Conservation (phyloP, 2,888 invertebrate genomes). For the Tachina fera region DNA sequence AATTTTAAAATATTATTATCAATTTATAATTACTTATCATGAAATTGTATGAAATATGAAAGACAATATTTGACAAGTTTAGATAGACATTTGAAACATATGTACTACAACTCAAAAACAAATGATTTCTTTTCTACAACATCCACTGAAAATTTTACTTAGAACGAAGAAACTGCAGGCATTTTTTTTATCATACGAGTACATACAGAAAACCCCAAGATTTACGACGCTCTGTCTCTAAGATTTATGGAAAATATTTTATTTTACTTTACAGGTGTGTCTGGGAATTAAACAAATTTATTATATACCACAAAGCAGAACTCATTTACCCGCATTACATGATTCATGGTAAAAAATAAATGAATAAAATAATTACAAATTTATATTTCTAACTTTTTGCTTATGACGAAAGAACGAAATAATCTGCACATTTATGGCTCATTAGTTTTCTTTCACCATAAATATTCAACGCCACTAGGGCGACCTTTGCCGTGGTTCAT, state of each 20-base stretch:
- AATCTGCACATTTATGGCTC: slow-evolving; percentile 45
- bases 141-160: neutral
- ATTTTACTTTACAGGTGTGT: slow-evolving; percentile 21
- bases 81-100: too few relatives aligned
- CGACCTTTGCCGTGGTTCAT: slow-evolving; percentile 39
- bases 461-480: neutral
- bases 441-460: slow-evolving; percentile 28
- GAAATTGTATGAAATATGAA: too few relatives aligned
- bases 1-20: neutral
- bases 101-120: too few relatives aligned
- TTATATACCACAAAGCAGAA: slow-evolving; percentile 13
- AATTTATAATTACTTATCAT: neutral
- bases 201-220: neutral
- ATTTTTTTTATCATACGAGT: neutral
- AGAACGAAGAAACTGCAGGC: neutral
- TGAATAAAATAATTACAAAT: slow-evolving; percentile 11
- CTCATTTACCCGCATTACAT: neutral
- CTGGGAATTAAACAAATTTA: slow-evolving; percentile 18
- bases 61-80: too few relatives aligned
- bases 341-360: too few relatives aligned
- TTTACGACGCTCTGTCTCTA: neutral
- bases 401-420: slow-evolving; percentile 20
- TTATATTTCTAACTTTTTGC: slow-evolving; percentile 23
- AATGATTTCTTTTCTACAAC: too few relatives aligned
- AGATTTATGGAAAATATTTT: neutral